phyloP scores from a whole-genome alignment of 2,113 vertebrate genomes.

The Leiothrix lutea region DNA sequence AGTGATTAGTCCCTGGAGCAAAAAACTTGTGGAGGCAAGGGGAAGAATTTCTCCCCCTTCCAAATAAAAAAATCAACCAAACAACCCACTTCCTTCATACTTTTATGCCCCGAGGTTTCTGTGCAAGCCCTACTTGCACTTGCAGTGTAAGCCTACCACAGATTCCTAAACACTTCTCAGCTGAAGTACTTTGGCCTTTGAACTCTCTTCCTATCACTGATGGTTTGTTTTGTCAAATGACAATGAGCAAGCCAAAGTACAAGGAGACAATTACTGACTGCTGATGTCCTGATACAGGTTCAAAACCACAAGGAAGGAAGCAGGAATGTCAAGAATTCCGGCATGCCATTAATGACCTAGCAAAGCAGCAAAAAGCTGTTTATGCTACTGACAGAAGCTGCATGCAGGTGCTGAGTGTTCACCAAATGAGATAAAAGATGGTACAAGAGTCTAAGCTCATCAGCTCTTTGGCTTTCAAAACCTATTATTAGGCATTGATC shows the following conservation, averaged over 20 bases:
- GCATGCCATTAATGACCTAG: slow-evolving; percentile 74
- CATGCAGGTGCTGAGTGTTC: slow-evolving; percentile 72
- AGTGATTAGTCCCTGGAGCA: background rate
- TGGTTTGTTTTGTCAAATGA: slow-evolving; percentile 60
- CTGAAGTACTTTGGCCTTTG: slow-evolving; percentile 73
- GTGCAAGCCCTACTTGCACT: background rate
- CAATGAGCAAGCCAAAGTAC: slow-evolving; percentile 53
- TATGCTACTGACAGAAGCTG: slow-evolving; percentile 60
- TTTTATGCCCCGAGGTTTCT: background rate
- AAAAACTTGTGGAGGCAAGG: background rate
- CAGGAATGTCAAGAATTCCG: slow-evolving; percentile 68
- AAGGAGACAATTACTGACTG: slow-evolving; percentile 49
- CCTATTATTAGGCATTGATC: background rate
- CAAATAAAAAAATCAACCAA: background rate
- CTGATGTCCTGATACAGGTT: slow-evolving; percentile 53
- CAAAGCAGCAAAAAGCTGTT: slow-evolving; percentile 45
- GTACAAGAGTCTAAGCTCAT: slow-evolving; percentile 22
- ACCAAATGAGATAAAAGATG: slow-evolving; percentile 64
- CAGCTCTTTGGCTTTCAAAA: slow-evolving; percentile 53
- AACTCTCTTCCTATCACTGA: slow-evolving; percentile 63
- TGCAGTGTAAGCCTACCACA: background rate
- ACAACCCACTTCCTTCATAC: background rate
- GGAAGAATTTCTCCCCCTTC: background rate
- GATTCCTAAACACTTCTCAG: slow-evolving; percentile 58
- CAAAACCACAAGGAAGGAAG: slow-evolving; percentile 37